Conservation (phyloP, 2,888 invertebrate species). For the Limnephilus lunatus region DNA sequence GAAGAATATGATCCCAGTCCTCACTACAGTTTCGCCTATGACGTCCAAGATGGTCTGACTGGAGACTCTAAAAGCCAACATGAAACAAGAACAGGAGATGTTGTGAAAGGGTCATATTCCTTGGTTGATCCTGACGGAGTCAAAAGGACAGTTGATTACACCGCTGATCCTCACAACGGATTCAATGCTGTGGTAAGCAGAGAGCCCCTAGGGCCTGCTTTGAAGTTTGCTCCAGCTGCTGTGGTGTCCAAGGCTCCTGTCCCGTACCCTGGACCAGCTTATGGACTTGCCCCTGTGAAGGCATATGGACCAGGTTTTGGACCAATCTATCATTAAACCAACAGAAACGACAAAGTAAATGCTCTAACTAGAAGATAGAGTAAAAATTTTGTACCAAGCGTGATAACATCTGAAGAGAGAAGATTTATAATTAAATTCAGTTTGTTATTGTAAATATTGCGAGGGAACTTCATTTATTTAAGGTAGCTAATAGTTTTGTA, state of each 20-base stretch:
- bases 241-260: conserved; percentile 69
- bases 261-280: conserved; percentile 62
- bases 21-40: conserved; percentile 70
- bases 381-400: not conserved
- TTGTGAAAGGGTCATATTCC: conserved; percentile 82
- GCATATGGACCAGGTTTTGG: conserved; percentile 53
- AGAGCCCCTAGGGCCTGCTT: conserved; percentile 75
- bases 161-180: conserved; percentile 75
- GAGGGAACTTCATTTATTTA: too few species aligned
- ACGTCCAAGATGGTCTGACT: conserved; percentile 69
- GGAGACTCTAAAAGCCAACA: conserved; percentile 77
- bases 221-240: conserved; percentile 72
- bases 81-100: conserved; percentile 79
- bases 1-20: conserved; percentile 66
- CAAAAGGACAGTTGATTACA: conserved; percentile 75
- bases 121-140: conserved; percentile 81
- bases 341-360: not conserved
- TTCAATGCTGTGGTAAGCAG: conserved; percentile 80
- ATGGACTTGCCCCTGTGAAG: conserved; percentile 45
- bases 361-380: not conserved
- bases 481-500: too few species aligned
- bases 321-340: conserved; percentile 43
- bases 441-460: too few species aligned
- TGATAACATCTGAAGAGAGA: too few species aligned
- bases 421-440: too few species aligned